Evolutionary conservation across 2,113 vertebrate genomes (phyloP).

Genomic region (Pandion haliaetus): DNA sequence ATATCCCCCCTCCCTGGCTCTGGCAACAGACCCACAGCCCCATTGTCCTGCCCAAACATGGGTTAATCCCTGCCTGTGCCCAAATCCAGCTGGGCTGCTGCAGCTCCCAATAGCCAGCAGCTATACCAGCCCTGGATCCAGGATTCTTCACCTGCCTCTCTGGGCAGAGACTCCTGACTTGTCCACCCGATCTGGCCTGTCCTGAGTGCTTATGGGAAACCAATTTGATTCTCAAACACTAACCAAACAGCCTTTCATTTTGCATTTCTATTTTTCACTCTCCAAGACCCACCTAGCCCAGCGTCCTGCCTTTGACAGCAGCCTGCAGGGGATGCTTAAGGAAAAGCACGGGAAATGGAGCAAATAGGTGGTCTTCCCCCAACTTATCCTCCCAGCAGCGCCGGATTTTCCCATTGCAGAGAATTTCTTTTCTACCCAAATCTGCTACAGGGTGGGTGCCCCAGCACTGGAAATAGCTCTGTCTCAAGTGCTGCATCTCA

Average conservation of each 20-base stretch:
- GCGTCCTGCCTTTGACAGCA: background rate
- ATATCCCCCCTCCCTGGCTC: background rate
- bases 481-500: background rate
- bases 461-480: background rate
- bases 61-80: background rate
- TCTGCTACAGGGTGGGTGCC: background rate
- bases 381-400: background rate
- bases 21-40: background rate
- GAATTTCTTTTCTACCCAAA: background rate
- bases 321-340: background rate
- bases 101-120: rapidly evolving
- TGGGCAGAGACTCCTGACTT: background rate
- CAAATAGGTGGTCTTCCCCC: background rate
- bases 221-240: background rate
- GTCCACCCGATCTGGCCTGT: background rate
- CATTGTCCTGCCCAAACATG: rapidly evolving
- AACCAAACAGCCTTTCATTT: background rate
- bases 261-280: background rate
- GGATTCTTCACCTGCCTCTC: background rate
- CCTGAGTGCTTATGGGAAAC: rapidly evolving
- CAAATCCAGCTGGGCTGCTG: background rate
- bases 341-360: background rate
- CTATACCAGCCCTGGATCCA: background rate
- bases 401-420: background rate
- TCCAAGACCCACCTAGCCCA: background rate